Evolutionary conservation across 2,113 vertebrate genomes (phyloP).

Genomic region (Chaetodon trifascialis): DNA sequence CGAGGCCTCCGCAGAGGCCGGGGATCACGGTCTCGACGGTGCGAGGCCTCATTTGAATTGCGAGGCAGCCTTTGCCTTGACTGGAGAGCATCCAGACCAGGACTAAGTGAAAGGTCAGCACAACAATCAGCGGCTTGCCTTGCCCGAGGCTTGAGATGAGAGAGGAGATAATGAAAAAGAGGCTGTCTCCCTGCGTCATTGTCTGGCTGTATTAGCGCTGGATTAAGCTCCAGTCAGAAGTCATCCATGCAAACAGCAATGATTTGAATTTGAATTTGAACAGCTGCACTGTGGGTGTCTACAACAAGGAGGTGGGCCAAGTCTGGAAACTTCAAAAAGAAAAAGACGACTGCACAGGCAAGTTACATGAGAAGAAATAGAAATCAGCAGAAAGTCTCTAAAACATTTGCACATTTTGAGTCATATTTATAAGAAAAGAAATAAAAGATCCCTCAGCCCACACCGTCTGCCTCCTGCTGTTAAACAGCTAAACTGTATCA

Average conservation of each 20-base stretch:
- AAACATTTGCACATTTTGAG: neutral
- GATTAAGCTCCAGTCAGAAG: conserved; percentile 6
- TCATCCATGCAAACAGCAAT: neutral
- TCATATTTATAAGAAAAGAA: neutral
- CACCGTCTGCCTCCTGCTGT: conserved; percentile 21
- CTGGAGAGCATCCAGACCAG: conserved; percentile 29
- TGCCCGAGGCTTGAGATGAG: conserved; percentile 24
- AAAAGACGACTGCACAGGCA: neutral
- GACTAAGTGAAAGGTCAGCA: conserved; percentile 64
- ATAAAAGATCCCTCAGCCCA: neutral
- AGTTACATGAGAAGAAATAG: neutral
- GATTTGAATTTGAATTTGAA: conserved; percentile 8
- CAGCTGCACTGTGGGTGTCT: neutral
- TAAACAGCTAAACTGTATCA: neutral
- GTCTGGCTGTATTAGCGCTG: neutral
- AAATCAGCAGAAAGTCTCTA: neutral
- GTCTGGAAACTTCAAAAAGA: neutral
- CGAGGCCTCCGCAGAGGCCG: conserved; percentile 2
- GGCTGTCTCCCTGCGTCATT: neutral
- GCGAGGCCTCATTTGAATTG: conserved; percentile 24
- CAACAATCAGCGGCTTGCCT: conserved; percentile 40
- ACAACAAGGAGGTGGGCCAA: neutral
- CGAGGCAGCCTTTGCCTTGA: conserved; percentile 28
- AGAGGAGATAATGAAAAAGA: conserved; percentile 22
- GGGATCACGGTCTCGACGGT: conserved; percentile 20